Evolutionary conservation across 2,113 vertebrate species (phyloP).

Genomic region (Nansenia antarctica): DNA sequence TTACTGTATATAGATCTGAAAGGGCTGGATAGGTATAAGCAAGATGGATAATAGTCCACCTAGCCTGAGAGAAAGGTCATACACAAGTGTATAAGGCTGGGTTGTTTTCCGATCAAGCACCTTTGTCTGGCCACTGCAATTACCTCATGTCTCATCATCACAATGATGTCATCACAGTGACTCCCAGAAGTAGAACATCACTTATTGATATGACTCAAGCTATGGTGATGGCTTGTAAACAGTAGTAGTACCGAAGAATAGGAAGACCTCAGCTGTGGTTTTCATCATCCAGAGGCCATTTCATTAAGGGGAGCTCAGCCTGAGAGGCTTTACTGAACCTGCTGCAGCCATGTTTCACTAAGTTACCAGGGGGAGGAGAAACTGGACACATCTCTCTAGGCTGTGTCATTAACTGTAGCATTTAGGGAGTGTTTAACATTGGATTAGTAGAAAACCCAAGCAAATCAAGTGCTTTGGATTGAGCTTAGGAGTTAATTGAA

Average conservation of each 20-base stretch:
- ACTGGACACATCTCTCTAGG: slow-evolving; percentile 39
- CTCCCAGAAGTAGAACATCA: slow-evolving; percentile 50
- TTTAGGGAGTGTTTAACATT: slow-evolving; percentile 49
- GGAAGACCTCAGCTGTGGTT: too few species aligned
- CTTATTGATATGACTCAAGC: slow-evolving; percentile 53
- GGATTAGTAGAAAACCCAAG: slow-evolving; percentile 41
- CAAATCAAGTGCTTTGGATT: slow-evolving; percentile 31
- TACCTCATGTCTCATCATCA: slow-evolving; percentile 36
- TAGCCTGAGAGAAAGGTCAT: too few species aligned
- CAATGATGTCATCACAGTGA: slow-evolving; percentile 55
- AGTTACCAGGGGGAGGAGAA: slow-evolving; percentile 31
- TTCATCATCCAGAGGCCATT: slow-evolving; percentile 38
- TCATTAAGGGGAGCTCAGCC: slow-evolving; percentile 24
- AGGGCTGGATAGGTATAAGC: too few species aligned
- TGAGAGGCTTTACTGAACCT: slow-evolving; percentile 45
- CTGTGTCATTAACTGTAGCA: background rate
- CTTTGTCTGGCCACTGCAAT: slow-evolving; percentile 43
- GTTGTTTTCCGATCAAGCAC: too few species aligned
- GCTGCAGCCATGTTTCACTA: slow-evolving; percentile 38
- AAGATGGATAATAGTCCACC: too few species aligned
- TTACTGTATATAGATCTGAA: too few species aligned
- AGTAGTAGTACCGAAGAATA: too few species aligned
- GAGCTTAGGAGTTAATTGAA: slow-evolving; percentile 32
- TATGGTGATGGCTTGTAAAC: slow-evolving; percentile 5
- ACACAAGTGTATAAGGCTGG: too few species aligned